Evolutionary conservation across 2,113 vertebrate species (phyloP), one percentile per base, ranked within the genome.

Genomic region (Dromiciops gliroides): DNA sequence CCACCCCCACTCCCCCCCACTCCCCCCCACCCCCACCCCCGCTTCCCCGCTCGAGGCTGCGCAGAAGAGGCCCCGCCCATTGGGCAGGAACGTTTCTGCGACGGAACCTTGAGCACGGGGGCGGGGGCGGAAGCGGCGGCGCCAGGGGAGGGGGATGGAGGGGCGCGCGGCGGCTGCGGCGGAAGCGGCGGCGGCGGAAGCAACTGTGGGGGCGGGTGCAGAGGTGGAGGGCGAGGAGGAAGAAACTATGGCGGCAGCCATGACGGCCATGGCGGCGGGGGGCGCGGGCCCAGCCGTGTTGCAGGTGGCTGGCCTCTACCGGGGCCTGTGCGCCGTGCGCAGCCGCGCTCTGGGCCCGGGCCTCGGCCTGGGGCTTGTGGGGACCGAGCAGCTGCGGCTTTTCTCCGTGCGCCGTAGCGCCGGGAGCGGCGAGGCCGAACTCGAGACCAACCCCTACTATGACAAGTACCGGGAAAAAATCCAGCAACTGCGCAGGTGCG

Each of bases 401-500:
- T 99, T 99, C 97, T 99, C 99, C 0, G 88, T 99, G 51, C 98
- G 97, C 93, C 98, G 98, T 48, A 7, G 50, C 10, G 95, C 83
- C 2, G 91, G 90, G 95, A 48, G 26, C 44, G 56, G 94, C 49
- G 97, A 98, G 98, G 0, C 97, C 92, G 95, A 98, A 3, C 95
- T 99, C 94, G 99, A 99, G 93, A 98, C 99, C 48, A 99, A 99
- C 83, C 99, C 99, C 3, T 99, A 98, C 97, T 99, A 98, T 95
- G 98, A 53, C 95, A 99, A 99, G 96, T 99, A 99, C 98, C 98
- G 98, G 49, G 99, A 99, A 93, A 99, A 99, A 98, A 99, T 99
- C 97, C 98, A 98, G 97, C 98, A 99, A 94, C 98, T 99, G 95
- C 99, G 99, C 97, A 99, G 99, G 99, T 99, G 96, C 60, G 96